Conservation (phyloP, 2,797 vertebrate species). For the Gobio occitaniae region DNA sequence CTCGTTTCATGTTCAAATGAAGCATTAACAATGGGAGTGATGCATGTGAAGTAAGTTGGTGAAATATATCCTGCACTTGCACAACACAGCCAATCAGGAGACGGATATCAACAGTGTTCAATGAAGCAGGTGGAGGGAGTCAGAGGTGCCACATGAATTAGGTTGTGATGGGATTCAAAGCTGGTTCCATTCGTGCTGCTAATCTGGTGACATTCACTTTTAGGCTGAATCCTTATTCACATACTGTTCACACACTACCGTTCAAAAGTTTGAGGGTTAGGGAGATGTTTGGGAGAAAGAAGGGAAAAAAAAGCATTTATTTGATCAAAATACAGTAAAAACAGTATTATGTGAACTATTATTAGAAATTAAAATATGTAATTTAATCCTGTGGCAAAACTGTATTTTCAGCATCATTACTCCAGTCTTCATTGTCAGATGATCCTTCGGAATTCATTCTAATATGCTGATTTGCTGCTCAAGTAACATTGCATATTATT, state of each 20-base stretch:
- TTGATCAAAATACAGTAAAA: background rate
- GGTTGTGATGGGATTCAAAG: background rate
- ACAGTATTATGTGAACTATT: background rate
- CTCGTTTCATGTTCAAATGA: conserved; percentile 54
- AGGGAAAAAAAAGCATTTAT: too few relatives aligned
- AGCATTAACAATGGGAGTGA: conserved; percentile 65
- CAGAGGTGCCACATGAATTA: background rate
- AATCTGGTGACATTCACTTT: background rate
- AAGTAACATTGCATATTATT: too few relatives aligned
- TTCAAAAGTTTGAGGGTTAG: background rate
- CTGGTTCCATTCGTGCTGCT: conserved; percentile 4
- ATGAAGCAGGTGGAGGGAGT: conserved; percentile 48
- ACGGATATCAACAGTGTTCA: conserved; percentile 14
- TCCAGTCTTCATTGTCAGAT: too few relatives aligned
- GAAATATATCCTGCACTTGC: conserved; percentile 33
- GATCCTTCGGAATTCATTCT: too few relatives aligned
- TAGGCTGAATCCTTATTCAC: background rate
- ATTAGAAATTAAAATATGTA: background rate
- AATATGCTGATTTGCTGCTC: too few relatives aligned
- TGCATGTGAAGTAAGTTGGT: conserved; percentile 53
- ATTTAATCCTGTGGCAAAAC: too few relatives aligned
- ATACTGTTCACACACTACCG: background rate
- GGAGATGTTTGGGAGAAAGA: background rate
- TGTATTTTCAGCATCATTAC: too few relatives aligned
- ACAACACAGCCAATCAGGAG: conserved; percentile 21